These are phyloP conservation scores for Toxotes lorentzi DNA, from an alignment of 2,797 vertebrate genomes.

Conservation along the genomic window DNA sequence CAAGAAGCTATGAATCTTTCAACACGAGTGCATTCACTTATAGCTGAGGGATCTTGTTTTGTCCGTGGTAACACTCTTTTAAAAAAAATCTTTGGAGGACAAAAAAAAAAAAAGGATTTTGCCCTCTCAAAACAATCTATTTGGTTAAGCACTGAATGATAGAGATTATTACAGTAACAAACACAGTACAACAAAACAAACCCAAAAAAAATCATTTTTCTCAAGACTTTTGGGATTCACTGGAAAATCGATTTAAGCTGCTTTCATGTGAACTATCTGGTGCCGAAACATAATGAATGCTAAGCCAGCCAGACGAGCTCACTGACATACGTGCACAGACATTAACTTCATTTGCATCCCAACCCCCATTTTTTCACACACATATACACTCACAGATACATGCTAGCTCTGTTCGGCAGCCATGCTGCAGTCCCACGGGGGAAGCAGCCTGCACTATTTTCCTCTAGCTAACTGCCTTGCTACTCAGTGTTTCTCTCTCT, in stretches of 20 bases:
- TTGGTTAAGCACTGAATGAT: neutral
- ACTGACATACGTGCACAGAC: slow-evolving; percentile 55
- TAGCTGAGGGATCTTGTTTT: neutral
- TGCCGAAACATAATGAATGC: slow-evolving; percentile 21
- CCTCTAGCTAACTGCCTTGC: slow-evolving; percentile 68
- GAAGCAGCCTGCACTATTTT: slow-evolving; percentile 73
- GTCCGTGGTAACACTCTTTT: neutral
- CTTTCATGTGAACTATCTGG: slow-evolving; percentile 1
- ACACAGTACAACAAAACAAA: neutral
- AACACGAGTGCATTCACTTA: slow-evolving; percentile 22
- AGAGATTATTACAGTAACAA: neutral
- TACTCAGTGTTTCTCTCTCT: slow-evolving; percentile 59
- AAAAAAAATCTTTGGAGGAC: no score
- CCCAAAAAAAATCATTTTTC: neutral
- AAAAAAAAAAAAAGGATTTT: no score
- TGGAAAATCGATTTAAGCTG: neutral
- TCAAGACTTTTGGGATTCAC: slow-evolving; percentile 1
- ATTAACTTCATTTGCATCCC: slow-evolving; percentile 74
- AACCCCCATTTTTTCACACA: slow-evolving; percentile 72
- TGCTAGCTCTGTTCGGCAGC: slow-evolving; percentile 62
- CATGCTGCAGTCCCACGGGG: slow-evolving; percentile 81
- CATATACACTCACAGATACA: slow-evolving; percentile 61
- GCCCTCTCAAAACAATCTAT: neutral
- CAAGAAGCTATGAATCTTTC: slow-evolving; percentile 43
- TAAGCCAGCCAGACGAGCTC: slow-evolving; percentile 13